Evolutionary conservation across 92 coral and sea anemone genomes (phyloP).

Genomic region (Epizoanthus rinbou): DNA sequence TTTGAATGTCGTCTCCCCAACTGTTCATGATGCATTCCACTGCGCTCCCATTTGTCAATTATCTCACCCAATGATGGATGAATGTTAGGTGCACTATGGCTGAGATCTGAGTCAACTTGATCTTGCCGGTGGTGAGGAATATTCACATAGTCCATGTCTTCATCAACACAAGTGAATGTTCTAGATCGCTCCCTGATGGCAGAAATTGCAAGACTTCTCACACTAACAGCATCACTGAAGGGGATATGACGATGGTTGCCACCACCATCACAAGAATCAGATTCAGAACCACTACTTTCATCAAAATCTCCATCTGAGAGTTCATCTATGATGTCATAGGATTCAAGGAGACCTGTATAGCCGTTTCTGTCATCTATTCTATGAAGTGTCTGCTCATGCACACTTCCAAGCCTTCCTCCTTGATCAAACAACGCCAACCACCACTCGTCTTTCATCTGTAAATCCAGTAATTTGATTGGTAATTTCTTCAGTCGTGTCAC

Average conservation of each 20-base stretch:
- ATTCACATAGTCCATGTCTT: not conserved
- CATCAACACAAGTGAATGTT: constrained; percentile 54
- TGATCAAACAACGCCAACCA: constrained; percentile 94
- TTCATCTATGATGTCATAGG: constrained; percentile 77
- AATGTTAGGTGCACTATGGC: constrained; percentile 73
- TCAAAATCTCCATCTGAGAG: constrained; percentile 49
- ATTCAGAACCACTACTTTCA: constrained; percentile 18
- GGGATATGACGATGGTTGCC: not conserved
- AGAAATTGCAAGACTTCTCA: constrained; percentile 70
- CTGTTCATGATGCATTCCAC: constrained; percentile 1
- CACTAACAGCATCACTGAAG: constrained; percentile 50
- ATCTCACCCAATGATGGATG: constrained; percentile 54
- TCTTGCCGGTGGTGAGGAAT: not conserved
- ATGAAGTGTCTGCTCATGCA: constrained; percentile 21
- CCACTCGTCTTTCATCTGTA: constrained; percentile 99
- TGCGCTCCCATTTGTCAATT: constrained; percentile 60
- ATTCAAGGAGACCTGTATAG: constrained; percentile 57
- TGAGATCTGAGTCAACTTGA: constrained; percentile 29
- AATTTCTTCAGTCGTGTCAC: constrained; percentile 72
- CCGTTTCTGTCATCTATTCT: constrained; percentile 18
- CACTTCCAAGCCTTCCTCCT: constrained; percentile 48
- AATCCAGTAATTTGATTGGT: constrained; percentile 82
- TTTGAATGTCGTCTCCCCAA: constrained; percentile 57
- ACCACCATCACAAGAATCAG: not conserved
- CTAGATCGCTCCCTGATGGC: constrained; percentile 74